Base-by-base conservation (phyloP, 2,113 vertebrate genomes). In the Zonotrichia leucophrys region DNA sequence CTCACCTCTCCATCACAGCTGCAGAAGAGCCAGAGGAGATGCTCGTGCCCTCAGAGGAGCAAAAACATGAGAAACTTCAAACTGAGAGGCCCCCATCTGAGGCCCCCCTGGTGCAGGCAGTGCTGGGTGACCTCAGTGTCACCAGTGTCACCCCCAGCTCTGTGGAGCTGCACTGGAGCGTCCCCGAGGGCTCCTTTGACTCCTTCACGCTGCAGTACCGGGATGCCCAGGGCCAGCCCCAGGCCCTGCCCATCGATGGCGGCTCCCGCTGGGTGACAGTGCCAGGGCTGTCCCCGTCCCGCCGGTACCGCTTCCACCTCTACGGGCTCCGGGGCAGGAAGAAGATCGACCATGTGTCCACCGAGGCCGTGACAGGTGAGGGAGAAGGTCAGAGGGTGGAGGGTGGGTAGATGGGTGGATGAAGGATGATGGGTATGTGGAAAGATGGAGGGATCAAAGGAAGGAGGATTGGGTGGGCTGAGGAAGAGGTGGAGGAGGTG, bases 161-260 rank as follows among this genome's bases (percentile, higher is more conserved):
- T n/a, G n/a, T n/a, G n/a, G n/a, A n/a, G n/a, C n/a, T n/a, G n/a
- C n/a, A n/a, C n/a, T n/a, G n/a, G n/a, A 97, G 53, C 0, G 89
- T 97, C 59, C 89, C 15, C 42, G 5, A 64, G 68, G 97, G 87
- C 41, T 66, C 83, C 76, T 98, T 2, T 42, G 92, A 97, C 87
- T 97, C 97, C 52, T 98, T 42, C 42, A 42, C 42, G 42, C 42
- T 42, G 42, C 42, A 42, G 42, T 42, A 7, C 42, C 42, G 2
- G 55, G 92, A 94, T 42, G 79, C 17, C 3, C 69, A 96, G 0
- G 97, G 42, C 23, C 95, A 95, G n/a, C 42, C 42, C 42, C 42
- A 42, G 56, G 67, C 56, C 21, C 25, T 83, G 37, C 47, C 56
- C 25, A 16, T 83, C 0, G 21, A 37, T 44, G 67, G 67, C 0